A percentile compares a stretch with the other conserved stretches of the same genome.
Evolutionary conservation across 2,113 vertebrate species (phyloP).

Genomic region (Syrmaticus mikado): DNA sequence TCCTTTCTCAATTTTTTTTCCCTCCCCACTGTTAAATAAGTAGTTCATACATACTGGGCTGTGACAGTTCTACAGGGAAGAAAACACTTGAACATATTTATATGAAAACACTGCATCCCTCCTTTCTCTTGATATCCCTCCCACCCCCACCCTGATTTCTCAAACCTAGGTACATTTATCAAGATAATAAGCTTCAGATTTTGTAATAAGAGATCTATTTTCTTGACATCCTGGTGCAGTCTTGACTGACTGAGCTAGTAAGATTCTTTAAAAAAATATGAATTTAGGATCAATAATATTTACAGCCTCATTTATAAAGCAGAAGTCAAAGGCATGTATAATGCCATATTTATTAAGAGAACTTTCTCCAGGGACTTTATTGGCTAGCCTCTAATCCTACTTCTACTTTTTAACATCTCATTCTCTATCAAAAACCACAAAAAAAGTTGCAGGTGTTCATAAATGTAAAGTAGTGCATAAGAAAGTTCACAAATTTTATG

Average conservation of each 20-base stretch:
- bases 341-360: slow-evolving; percentile 26
- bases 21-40: neutral
- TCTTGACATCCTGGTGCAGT: neutral
- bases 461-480: neutral
- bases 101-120: neutral
- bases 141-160: neutral
- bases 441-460: slow-evolving; percentile 29
- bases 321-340: slow-evolving; percentile 22
- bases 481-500: neutral
- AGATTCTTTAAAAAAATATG: slow-evolving; percentile 39
- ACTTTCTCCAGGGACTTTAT: neutral
- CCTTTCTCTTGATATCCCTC: neutral
- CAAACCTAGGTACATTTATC: neutral
- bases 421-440: neutral
- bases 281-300: slow-evolving; percentile 58
- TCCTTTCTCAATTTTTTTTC: neutral
- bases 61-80: neutral
- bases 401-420: neutral
- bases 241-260: slow-evolving; percentile 13
- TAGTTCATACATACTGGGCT: neutral
- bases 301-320: slow-evolving; percentile 49
- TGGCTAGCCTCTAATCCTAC: slow-evolving; percentile 1
- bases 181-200: slow-evolving; percentile 50
- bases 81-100: neutral
- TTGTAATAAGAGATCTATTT: slow-evolving; percentile 38